Evolutionary conservation across 2,113 vertebrate species (phyloP).

Genomic region (Gambusia holbrooki): DNA sequence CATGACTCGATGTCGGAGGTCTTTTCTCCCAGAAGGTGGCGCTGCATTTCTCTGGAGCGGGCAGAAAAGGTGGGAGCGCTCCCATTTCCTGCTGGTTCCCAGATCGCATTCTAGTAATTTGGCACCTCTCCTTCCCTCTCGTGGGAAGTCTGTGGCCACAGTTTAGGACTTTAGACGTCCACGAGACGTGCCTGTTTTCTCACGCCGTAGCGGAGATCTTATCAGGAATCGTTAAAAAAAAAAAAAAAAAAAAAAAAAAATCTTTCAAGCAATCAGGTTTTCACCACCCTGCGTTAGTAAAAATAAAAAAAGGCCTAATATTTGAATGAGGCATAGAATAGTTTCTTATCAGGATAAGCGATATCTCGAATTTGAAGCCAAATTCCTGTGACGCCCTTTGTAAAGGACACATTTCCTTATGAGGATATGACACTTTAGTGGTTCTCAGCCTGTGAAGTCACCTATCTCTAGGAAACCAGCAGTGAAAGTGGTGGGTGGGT

Average conservation of each 20-base stretch:
- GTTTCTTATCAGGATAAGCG: constrained; percentile 43
- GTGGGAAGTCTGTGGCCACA: background rate
- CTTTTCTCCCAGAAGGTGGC: background rate
- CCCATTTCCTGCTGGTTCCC: background rate
- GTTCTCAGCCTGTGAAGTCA: constrained; percentile 90
- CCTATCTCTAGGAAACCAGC: constrained; percentile 70
- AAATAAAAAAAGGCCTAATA: constrained; percentile 31
- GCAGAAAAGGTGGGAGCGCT: background rate
- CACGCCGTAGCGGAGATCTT: background rate
- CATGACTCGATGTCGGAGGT: no score
- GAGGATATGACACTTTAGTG: constrained; percentile 75
- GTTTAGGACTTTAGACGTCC: background rate
- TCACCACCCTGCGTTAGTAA: constrained; percentile 17
- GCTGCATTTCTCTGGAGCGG: background rate
- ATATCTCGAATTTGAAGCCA: constrained; percentile 56
- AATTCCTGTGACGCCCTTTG: constrained; percentile 44
- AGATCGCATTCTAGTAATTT: background rate
- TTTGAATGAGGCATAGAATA: constrained; percentile 24
- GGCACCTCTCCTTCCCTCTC: background rate
- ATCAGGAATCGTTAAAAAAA: background rate
- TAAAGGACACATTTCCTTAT: constrained; percentile 80
- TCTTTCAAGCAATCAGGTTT: constrained; percentile 25
- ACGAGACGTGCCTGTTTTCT: background rate
- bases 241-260: background rate
- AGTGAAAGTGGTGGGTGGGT: constrained; percentile 53